phyloP scores from a whole-genome alignment of 2,113 vertebrate genomes.

The Dicrurus megarhynchus region DNA sequence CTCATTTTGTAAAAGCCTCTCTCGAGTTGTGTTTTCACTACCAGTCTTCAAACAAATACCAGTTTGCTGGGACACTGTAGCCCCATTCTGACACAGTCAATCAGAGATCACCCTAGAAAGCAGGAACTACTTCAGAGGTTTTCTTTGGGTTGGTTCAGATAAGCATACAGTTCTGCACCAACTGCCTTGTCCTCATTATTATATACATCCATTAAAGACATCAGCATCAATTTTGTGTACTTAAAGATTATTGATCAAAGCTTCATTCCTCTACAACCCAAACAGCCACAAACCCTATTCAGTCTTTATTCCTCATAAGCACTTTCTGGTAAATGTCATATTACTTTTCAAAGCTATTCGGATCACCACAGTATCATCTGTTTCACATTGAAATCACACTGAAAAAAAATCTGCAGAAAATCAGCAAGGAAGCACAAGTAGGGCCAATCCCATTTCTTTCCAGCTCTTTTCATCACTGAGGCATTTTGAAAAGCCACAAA shows the following conservation, averaged over 20 bases:
- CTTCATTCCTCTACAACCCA: background rate
- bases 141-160: background rate
- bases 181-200: background rate
- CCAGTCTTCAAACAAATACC: background rate
- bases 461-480: background rate
- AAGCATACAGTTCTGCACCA: background rate
- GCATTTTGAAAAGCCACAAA: background rate
- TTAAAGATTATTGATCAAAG: background rate
- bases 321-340: background rate
- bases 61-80: background rate
- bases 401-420: slow-evolving; percentile 51
- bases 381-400: slow-evolving; percentile 38
- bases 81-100: background rate
- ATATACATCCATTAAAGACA: background rate
- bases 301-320: background rate
- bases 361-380: background rate
- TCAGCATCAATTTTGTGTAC: background rate
- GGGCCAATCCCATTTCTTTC: background rate
- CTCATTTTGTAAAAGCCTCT: background rate
- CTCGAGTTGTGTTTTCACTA: accelerated
- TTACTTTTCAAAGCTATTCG: background rate
- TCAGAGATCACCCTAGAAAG: background rate
- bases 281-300: background rate
- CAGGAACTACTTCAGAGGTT: background rate
- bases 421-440: slow-evolving; percentile 21